These are phyloP conservation scores for Catocala sponsa DNA, from an alignment of 2,888 invertebrate genomes.

Conservation along the genomic window DNA sequence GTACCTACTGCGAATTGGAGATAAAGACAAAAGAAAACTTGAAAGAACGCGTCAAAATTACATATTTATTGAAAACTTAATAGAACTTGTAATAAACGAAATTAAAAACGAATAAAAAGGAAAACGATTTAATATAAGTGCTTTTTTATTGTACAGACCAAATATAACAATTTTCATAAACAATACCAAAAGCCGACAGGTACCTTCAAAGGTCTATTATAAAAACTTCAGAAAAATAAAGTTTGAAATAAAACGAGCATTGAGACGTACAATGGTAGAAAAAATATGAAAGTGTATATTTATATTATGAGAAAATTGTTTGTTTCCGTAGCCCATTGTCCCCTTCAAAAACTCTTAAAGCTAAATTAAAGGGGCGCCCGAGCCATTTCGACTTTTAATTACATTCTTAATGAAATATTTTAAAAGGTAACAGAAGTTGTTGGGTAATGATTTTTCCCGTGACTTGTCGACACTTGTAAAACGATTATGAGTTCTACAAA, in stretches of 20 bases:
- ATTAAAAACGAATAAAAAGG: background rate
- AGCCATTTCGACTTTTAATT: conserved; percentile 64
- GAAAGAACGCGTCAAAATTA: too few relatives aligned
- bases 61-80: too few relatives aligned
- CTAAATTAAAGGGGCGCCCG: conserved; percentile 57
- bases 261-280: conserved; percentile 18
- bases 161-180: background rate
- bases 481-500: background rate
- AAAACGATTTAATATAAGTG: background rate
- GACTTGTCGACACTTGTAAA: conserved; percentile 17
- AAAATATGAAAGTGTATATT: conserved; percentile 37
- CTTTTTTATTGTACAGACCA: too few relatives aligned
- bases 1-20: too few relatives aligned
- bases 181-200: background rate
- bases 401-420: conserved; percentile 67
- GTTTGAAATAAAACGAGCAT: conserved; percentile 15
- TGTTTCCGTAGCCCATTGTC: conserved; percentile 52
- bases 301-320: conserved; percentile 50
- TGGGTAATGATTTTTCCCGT: conserved; percentile 32
- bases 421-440: conserved; percentile 54
- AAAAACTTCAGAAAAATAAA: conserved; percentile 1
- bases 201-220: background rate
- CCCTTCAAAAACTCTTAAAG: conserved; percentile 42
- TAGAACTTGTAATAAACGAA: too few relatives aligned
- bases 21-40: too few relatives aligned